Base-by-base conservation (phyloP, 2,888 invertebrate species). In the Gerris lacustris region DNA sequence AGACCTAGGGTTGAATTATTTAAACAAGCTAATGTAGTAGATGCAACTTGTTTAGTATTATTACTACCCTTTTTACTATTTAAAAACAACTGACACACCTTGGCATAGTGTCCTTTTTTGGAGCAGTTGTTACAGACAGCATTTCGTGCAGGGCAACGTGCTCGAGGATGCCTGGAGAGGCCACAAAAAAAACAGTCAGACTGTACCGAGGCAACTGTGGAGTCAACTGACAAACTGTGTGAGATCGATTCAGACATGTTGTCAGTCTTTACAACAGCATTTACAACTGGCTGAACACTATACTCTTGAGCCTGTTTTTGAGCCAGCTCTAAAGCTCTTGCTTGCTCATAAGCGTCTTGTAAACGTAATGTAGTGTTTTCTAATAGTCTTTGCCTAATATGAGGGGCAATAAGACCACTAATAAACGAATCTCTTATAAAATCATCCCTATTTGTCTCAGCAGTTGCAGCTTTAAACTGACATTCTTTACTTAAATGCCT, bases 61-160 rank as follows among this genome's bases (percentile, higher is more conserved):
- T 11, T 62, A 62, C 62, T 62, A 62, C n/a, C 15, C 5, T 31
- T 31, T 31, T 31, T 31, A 31, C 31, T 31, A 31, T 31, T 31
- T 31, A 62, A n/a, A 5, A 5, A 5, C 15, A 63, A 63, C 6
- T 44, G 17, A 45, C 69, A 71, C 31, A 71, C 69, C 69, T 69
- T 71, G 6, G n/a, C 15, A 44, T 55, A 69, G 43, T 69, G 71
- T 1, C 69, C 69, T 71, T 71, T 66, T 43, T 71, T 71, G 44
- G 9, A 44, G 44, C 71, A 71, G 6, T 9, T n/a, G 9, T 66
- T 68, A 17, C 71, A 71, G 6, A 18, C 45, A 7, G 69, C 55
- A 18, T 71, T 63, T 71, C 45, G 43, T 18, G 71, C 71, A 31
- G 66, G 71, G 66, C 71, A 71, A 6, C 6, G 5, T 11, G 45